Conservation (phyloP, 1,140 invertebrate genomes). For the Brachionus manjavacas region DNA sequence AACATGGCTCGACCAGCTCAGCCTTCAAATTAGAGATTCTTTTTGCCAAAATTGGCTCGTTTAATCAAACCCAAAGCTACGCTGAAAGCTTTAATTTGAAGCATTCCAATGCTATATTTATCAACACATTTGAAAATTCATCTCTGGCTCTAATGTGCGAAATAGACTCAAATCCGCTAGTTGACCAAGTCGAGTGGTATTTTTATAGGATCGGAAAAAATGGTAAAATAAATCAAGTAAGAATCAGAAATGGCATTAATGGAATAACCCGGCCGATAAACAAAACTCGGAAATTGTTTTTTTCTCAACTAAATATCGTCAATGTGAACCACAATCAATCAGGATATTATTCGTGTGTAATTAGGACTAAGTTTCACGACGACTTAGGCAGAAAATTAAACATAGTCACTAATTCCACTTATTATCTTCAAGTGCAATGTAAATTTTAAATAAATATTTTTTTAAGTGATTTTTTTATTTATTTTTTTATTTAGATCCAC, state of each 20-base stretch:
- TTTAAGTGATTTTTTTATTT: neutral
- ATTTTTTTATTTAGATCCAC: constrained; percentile 1
- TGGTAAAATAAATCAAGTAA: neutral
- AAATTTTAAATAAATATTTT: constrained; percentile 18
- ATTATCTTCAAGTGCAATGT: constrained; percentile 42
- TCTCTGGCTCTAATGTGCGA: neutral
- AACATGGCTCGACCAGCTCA: neutral
- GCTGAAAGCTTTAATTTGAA: constrained; percentile 1
- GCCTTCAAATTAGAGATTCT: neutral
- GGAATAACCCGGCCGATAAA: neutral
- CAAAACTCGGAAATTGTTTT: neutral
- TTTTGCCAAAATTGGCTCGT: neutral
- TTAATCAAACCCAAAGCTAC: neutral
- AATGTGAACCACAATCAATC: constrained; percentile 24
- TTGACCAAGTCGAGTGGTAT: neutral
- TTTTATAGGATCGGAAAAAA: neutral
- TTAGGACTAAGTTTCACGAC: neutral
- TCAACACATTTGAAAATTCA: constrained; percentile 13
- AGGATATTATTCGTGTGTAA: constrained; percentile 25
- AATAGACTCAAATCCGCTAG: constrained; percentile 20
- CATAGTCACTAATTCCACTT: neutral
- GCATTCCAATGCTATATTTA: neutral
- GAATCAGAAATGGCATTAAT: constrained; percentile 1
- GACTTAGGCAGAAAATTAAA: neutral
- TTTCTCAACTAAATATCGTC: neutral